phyloP scores from a whole-genome alignment of 2,888 invertebrate genomes.

The Drosophila emarginata region DNA sequence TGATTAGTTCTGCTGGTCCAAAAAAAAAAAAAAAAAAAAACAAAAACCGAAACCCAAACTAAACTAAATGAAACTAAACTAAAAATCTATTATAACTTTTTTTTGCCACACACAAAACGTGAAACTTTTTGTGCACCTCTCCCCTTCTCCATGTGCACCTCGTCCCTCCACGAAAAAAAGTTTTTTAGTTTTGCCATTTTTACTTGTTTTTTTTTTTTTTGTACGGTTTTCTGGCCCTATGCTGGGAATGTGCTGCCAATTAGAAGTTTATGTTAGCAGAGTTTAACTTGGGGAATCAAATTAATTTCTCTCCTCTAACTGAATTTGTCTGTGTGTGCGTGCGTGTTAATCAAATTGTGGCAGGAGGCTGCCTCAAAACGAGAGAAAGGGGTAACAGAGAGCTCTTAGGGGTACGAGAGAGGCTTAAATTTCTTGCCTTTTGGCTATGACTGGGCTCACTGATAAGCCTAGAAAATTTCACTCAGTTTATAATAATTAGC shows the following conservation, averaged over 20 bases:
- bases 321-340: slow-evolving; percentile 53
- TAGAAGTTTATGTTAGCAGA: slow-evolving; percentile 67
- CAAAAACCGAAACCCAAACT: slow-evolving; percentile 42
- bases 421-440: slow-evolving; percentile 44
- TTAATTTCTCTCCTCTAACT: slow-evolving; percentile 59
- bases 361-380: slow-evolving; percentile 9
- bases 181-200: slow-evolving; percentile 23
- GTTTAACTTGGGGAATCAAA: slow-evolving; percentile 47
- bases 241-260: slow-evolving; percentile 69
- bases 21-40: neutral
- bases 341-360: slow-evolving; percentile 68
- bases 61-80: slow-evolving; percentile 61
- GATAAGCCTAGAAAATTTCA: slow-evolving; percentile 55
- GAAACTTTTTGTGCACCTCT: slow-evolving; percentile 45
- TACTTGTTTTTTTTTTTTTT: slow-evolving; percentile 4
- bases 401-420: neutral
- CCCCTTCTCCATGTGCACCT: neutral
- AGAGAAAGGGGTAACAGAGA: neutral
- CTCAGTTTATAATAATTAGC: slow-evolving; percentile 72
- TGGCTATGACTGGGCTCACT: slow-evolving; percentile 26
- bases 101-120: slow-evolving; percentile 44
- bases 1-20: slow-evolving; percentile 57
- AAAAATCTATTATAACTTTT: slow-evolving; percentile 76
- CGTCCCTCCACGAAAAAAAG: neutral
- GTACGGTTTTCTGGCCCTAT: slow-evolving; percentile 33